These are phyloP conservation scores for Gymnopithys bicolor DNA, from an alignment of 2,797 vertebrate genomes.

Conservation along the genomic window DNA sequence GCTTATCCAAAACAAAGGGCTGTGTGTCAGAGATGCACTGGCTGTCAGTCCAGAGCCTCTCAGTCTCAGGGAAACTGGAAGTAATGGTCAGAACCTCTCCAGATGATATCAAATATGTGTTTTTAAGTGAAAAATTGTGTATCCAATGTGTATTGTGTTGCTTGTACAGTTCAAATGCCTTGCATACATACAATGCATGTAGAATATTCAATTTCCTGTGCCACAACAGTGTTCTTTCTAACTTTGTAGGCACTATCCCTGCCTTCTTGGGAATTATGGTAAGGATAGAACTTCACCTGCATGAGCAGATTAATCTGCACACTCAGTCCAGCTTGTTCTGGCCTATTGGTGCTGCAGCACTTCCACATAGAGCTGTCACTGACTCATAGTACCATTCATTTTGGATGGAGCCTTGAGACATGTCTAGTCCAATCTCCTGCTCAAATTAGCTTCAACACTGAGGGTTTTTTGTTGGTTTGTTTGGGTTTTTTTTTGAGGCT, in stretches of 20 bases:
- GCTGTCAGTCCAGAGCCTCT: background rate
- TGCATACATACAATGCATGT: rapidly evolving
- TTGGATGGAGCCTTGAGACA: background rate
- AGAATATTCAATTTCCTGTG: background rate
- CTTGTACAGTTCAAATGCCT: background rate
- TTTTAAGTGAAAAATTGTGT: background rate
- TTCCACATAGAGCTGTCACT: background rate
- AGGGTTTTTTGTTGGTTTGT: background rate
- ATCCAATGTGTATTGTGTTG: background rate
- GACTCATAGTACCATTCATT: background rate
- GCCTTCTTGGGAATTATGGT: background rate
- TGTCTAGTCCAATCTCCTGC: background rate
- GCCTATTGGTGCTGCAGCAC: too few species aligned
- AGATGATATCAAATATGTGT: background rate
- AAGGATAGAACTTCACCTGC: background rate
- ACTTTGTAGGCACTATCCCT: background rate
- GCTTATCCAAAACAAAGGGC: rapidly evolving
- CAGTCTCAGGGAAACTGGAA: background rate
- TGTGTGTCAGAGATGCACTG: background rate
- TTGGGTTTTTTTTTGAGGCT: background rate
- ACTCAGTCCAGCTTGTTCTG: background rate
- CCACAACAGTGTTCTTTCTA: background rate
- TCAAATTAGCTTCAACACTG: background rate
- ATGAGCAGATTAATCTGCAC: background rate
- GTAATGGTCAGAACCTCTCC: background rate